phyloP scores from a whole-genome alignment of 2,888 invertebrate species.

The Meteorus colon region DNA sequence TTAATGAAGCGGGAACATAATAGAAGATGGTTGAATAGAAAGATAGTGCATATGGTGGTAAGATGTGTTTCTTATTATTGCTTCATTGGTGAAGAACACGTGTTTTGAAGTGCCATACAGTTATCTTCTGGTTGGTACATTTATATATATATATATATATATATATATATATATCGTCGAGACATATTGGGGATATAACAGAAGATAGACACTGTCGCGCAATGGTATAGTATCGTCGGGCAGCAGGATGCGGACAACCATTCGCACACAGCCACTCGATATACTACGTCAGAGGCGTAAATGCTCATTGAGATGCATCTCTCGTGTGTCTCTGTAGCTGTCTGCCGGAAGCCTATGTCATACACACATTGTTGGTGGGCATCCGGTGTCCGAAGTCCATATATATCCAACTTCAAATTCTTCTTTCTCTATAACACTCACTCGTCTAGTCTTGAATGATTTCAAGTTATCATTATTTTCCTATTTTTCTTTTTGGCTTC shows the following conservation, averaged over 20 bases:
- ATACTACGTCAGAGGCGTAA: constrained; percentile 43
- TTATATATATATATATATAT: too few relatives aligned
- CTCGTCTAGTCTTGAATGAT: neutral
- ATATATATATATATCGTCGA: too few relatives aligned
- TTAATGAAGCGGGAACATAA: too few relatives aligned
- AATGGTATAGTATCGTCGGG: neutral
- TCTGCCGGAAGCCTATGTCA: constrained; percentile 70
- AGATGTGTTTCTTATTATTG: constrained; percentile 11
- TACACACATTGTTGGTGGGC: constrained; percentile 68
- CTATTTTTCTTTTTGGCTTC: neutral
- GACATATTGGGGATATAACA: too few relatives aligned
- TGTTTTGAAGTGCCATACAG: constrained; percentile 12
- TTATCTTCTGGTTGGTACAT: neutral
- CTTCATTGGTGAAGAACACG: constrained; percentile 15
- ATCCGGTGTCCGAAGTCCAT: constrained; percentile 61
- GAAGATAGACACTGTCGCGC: too few relatives aligned
- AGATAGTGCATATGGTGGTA: neutral
- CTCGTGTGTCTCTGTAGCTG: constrained; percentile 63
- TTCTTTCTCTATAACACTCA: neutral
- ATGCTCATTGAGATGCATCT: constrained; percentile 71
- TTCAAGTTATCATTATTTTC: constrained; percentile 2
- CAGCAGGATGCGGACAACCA: constrained; percentile 50
- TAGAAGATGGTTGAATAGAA: neutral
- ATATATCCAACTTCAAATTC: constrained; percentile 12
- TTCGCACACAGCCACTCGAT: constrained; percentile 31